phyloP scores from a whole-genome alignment of 2,797 vertebrate species.

The Meda fulgida region DNA sequence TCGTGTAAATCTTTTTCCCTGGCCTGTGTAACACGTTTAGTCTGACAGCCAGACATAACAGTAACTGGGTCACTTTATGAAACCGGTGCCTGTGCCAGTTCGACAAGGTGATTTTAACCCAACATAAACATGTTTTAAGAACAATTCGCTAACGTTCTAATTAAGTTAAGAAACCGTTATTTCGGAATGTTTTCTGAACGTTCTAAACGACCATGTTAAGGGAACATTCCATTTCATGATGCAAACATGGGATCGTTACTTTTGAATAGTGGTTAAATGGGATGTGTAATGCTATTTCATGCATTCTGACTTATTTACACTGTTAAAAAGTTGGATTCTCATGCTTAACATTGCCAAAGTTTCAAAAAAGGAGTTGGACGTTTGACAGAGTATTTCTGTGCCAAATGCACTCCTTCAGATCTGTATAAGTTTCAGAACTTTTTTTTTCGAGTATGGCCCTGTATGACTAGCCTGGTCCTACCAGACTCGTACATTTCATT shows the following conservation, averaged over 20 bases:
- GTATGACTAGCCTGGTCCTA: too few relatives aligned
- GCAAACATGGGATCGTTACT: neutral
- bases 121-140: neutral
- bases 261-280: too few relatives aligned
- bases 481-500: too few relatives aligned
- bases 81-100: neutral
- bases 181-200: neutral
- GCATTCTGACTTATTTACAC: too few relatives aligned
- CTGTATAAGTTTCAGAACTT: too few relatives aligned
- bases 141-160: neutral
- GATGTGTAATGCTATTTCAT: too few relatives aligned
- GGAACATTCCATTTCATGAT: neutral
- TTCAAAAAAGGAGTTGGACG: too few relatives aligned
- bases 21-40: conserved; percentile 37
- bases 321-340: too few relatives aligned
- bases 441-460: too few relatives aligned
- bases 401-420: too few relatives aligned
- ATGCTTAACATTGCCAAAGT: too few relatives aligned
- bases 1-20: conserved; percentile 32
- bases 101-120: neutral
- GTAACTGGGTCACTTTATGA: neutral
- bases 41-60: conserved; percentile 30
- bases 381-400: too few relatives aligned
- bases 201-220: neutral
- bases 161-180: neutral